Conservation (phyloP, 53 echinoderm and acorn worm species). For the Zoroaster sp. region DNA sequence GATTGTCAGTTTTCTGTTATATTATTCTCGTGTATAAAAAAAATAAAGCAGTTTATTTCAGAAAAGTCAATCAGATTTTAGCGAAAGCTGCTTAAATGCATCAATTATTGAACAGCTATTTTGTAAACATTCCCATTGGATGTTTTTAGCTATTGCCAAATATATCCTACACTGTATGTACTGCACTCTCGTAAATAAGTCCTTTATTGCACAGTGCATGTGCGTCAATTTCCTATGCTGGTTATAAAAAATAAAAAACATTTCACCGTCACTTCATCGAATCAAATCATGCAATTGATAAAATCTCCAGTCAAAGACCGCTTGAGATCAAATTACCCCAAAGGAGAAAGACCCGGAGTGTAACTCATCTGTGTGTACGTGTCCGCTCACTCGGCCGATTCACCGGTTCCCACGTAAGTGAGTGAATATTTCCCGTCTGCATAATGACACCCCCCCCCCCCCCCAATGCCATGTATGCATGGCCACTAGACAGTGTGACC, state of each 20-base stretch:
- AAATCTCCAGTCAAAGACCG: not conserved
- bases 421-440: constrained; percentile 11
- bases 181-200: too few relatives aligned
- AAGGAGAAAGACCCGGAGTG: not conserved
- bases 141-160: too few relatives aligned
- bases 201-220: too few relatives aligned
- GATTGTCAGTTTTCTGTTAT: too few relatives aligned
- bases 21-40: too few relatives aligned
- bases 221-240: not conserved
- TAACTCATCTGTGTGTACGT: not conserved
- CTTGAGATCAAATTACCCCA: constrained; percentile 8
- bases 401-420: not conserved
- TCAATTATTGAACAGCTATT: too few relatives aligned
- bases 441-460: not conserved
- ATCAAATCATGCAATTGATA: not conserved
- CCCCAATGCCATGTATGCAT: not conserved
- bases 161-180: too few relatives aligned
- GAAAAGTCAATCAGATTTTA: too few relatives aligned
- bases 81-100: too few relatives aligned
- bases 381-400: not conserved
- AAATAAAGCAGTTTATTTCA: too few relatives aligned
- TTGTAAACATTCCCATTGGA: too few relatives aligned
- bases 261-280: not conserved
- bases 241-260: not conserved
- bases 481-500: not conserved